Conservation (phyloP, 2,113 vertebrate genomes). For the Onychorhynchus coronatus region DNA sequence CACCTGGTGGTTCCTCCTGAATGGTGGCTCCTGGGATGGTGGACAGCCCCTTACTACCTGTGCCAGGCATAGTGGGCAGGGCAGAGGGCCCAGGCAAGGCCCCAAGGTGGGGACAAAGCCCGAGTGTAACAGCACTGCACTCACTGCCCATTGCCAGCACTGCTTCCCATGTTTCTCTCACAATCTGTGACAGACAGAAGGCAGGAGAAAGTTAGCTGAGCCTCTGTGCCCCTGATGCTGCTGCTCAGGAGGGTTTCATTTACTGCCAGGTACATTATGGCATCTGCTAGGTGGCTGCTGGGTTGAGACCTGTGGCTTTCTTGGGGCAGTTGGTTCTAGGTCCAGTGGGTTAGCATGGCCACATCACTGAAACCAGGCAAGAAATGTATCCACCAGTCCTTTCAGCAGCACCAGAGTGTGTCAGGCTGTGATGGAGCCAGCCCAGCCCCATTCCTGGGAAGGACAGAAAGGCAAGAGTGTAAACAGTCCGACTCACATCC, state of each 20-base stretch:
- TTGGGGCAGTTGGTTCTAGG: neutral
- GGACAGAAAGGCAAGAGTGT: neutral
- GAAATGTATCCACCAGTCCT: neutral
- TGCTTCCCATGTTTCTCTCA: rapidly evolving
- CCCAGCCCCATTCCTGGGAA: neutral
- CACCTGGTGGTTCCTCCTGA: neutral
- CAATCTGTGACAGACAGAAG: neutral
- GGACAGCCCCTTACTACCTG: neutral
- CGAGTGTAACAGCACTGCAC: neutral
- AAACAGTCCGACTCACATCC: neutral
- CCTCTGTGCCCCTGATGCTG: neutral
- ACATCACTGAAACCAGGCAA: neutral
- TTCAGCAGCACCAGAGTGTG: neutral
- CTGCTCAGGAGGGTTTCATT: neutral
- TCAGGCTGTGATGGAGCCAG: neutral
- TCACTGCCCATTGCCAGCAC: neutral
- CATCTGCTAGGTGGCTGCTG: neutral
- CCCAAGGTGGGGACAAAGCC: neutral
- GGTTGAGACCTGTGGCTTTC: neutral
- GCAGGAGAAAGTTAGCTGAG: neutral
- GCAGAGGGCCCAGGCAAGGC: rapidly evolving
- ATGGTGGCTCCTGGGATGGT: neutral
- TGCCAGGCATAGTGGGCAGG: neutral
- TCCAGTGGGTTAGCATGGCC: neutral
- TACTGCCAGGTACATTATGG: neutral